Conservation (phyloP, 2,888 invertebrate genomes). For the Sisyra terminalis region DNA sequence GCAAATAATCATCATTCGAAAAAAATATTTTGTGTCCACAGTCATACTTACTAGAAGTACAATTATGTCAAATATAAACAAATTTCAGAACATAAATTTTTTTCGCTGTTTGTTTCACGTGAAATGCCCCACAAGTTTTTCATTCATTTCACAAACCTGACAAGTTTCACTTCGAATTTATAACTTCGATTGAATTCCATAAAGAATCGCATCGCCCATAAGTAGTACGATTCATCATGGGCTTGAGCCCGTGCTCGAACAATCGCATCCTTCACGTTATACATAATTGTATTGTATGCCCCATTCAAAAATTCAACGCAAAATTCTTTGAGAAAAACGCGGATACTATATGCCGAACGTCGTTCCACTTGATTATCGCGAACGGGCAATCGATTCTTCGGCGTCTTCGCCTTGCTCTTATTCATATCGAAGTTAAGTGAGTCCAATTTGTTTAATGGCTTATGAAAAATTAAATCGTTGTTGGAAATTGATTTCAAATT, state of each 20-base stretch:
- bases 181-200: constrained; percentile 92
- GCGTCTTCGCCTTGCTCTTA: constrained; percentile 51
- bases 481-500: constrained; percentile 87
- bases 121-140: too few relatives aligned
- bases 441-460: constrained; percentile 61
- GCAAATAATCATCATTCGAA: too few relatives aligned
- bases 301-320: constrained; percentile 84
- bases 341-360: constrained; percentile 74
- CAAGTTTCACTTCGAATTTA: constrained; percentile 71
- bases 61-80: too few relatives aligned
- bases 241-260: constrained; percentile 51
- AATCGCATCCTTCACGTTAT: constrained; percentile 62
- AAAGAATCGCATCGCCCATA: constrained; percentile 90
- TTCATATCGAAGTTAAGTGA: constrained; percentile 61
- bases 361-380: constrained; percentile 46
- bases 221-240: constrained; percentile 84
- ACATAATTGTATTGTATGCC: constrained; percentile 87
- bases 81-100: too few relatives aligned
- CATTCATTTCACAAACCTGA: constrained; percentile 43
- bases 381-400: constrained; percentile 62
- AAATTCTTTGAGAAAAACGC: constrained; percentile 85
- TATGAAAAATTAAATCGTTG: constrained; percentile 76
- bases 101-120: too few relatives aligned
- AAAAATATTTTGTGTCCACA: too few relatives aligned
- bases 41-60: too few relatives aligned